Conservation (phyloP, 2,113 vertebrate species). For the Rynchops niger region DNA sequence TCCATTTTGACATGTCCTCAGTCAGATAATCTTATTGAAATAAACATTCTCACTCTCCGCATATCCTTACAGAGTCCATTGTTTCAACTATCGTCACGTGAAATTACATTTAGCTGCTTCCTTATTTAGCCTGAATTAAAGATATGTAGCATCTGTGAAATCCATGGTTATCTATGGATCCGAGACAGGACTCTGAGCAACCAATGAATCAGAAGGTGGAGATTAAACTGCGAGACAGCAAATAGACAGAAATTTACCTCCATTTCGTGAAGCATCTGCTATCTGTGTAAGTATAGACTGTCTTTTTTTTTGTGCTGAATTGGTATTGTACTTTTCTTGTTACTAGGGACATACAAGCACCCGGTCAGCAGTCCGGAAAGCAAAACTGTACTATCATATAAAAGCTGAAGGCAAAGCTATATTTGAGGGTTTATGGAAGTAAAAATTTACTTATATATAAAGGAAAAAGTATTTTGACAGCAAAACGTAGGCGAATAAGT, state of each 20-base stretch:
- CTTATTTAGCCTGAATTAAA: not conserved
- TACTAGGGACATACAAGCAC: not conserved
- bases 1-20: not conserved
- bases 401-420: not conserved
- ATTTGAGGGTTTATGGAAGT: not conserved
- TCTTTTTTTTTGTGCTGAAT: not conserved
- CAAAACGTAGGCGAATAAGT: fast-evolving
- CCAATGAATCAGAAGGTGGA: not conserved
- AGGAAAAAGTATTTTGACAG: not conserved
- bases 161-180: not conserved
- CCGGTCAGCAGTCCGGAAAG: not conserved
- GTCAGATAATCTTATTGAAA: not conserved
- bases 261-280: not conserved
- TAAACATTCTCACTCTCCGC: not conserved
- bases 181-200: not conserved
- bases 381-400: not conserved
- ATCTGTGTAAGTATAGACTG: not conserved
- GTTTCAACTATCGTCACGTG: not conserved
- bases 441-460: not conserved
- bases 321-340: not conserved
- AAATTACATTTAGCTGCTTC: not conserved
- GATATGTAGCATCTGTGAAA: not conserved
- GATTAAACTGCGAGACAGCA: not conserved
- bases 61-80: not conserved
- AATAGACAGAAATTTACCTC: not conserved